Percentiles rank a stretch among this genome's conserved stretches.
These are phyloP conservation scores for Pristionchus japonicus DNA, from an alignment of 2,888 invertebrate genomes.

Conservation along the genomic window DNA sequence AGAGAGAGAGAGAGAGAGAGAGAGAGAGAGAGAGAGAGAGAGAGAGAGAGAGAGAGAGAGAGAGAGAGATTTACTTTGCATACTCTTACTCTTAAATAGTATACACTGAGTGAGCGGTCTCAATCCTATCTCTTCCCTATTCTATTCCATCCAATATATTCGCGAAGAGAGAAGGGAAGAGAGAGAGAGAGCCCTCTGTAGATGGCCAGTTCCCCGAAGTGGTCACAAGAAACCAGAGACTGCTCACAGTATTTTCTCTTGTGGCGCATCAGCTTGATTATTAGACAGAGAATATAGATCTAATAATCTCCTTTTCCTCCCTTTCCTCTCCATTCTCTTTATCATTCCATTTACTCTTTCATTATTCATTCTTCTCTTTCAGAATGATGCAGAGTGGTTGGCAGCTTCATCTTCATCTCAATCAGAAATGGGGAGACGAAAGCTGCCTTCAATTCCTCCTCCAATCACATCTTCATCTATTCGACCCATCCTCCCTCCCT, in stretches of 20 bases:
- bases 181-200: too few species aligned
- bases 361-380: constrained; percentile 44
- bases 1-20: too few species aligned
- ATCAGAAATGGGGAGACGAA: constrained; percentile 71
- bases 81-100: neutral
- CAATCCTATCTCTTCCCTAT: neutral
- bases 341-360: neutral
- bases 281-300: neutral
- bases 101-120: neutral
- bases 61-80: neutral
- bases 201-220: too few species aligned
- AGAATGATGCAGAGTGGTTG: constrained; percentile 60
- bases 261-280: neutral
- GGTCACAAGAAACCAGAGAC: too few species aligned
- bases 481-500: constrained; percentile 36
- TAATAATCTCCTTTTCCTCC: neutral
- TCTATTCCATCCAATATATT: neutral
- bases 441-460: constrained; percentile 68
- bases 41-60: too few species aligned
- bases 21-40: too few species aligned
- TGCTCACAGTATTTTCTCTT: too few species aligned
- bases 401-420: constrained; percentile 26
- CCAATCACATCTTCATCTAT: constrained; percentile 44
- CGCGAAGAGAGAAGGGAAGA: neutral
- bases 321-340: neutral